phyloP scores from a whole-genome alignment of 2,113 vertebrate species.

The Heterochromis multidens region DNA sequence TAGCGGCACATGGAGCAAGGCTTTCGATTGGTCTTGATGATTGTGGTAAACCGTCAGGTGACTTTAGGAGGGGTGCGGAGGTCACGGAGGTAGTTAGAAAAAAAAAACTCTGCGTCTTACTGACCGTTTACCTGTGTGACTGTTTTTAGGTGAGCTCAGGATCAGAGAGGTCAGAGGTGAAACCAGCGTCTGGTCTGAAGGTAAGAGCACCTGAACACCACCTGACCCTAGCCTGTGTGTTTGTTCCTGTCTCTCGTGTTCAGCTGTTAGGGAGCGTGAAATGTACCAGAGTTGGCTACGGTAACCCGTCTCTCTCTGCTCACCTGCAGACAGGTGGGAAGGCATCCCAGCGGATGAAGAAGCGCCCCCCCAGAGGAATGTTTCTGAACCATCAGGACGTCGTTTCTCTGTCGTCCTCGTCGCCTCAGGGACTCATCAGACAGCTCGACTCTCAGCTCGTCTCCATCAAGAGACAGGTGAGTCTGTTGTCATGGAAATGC shows the following conservation, averaged over 20 bases:
- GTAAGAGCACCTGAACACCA: conserved; percentile 23
- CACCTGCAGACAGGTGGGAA: conserved; percentile 68
- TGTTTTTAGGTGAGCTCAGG: conserved; percentile 50
- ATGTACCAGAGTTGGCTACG: no score
- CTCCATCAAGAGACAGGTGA: conserved; percentile 93
- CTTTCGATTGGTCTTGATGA: no score
- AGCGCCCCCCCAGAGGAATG: conserved; percentile 96
- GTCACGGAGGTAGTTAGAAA: no score
- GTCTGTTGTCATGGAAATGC: neutral
- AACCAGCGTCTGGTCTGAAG: conserved; percentile 60
- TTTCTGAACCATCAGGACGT: conserved; percentile 91
- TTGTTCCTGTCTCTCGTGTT: neutral
- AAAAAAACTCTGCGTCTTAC: no score
- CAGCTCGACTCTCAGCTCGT: conserved; percentile 92
- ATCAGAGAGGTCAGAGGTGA: conserved; percentile 60
- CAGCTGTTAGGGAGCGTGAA: no score
- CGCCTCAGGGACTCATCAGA: conserved; percentile 85
- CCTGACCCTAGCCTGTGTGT: neutral
- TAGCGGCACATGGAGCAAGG: no score
- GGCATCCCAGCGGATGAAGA: conserved; percentile 84
- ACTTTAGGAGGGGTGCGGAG: no score
- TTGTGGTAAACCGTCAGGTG: no score
- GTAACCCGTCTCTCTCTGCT: neutral
- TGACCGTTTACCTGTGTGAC: neutral
- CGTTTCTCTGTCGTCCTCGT: conserved; percentile 84